Base-by-base conservation (phyloP, 2,888 invertebrate genomes). In the Eupelmus urozonus region DNA sequence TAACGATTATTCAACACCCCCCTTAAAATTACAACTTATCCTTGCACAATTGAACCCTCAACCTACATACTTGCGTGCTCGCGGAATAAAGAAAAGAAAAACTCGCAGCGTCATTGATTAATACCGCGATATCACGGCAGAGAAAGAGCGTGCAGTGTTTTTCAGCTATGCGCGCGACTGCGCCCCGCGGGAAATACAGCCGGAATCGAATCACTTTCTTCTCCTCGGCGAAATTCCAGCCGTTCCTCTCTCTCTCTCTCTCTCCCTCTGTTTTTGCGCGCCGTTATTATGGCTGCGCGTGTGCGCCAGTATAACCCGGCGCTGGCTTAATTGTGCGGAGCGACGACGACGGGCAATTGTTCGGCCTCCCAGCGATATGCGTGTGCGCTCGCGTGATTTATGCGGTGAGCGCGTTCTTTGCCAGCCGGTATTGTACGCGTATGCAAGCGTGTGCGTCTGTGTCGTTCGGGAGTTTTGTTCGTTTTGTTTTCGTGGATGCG, bases 201-300 rank as follows among this genome's bases (percentile, higher is more conserved):
- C 16, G 18, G 51, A 27, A 71, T 71, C 71, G n/a, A 71, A 71
- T 62, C 62, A 62, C 51, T 71, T 71, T 71, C 51, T 34, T 53
- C 55, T 27, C n/a, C n/a, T n/a, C n/a, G 18, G 4, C 18, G 27
- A 65, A 53, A 18, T 69, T 45, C 45, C 34, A 7, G 49, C 9
- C 51, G n/a, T 27, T 25, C 40, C 70, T 20, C 16, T 45, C 45
- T 45, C 16, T 45, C 16, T 45, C 13, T 45, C 45, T 45, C 45
- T 45, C 16, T 45, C 7, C 45, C 13, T 45, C n/a, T 45, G 23
- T 9, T 16, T 55, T 55, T 70, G 57, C 20, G 40, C 23, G n/a
- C 45, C 45, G 13, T 45, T 45, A 13, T 7, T 16, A 45, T 2
- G 45, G 13, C 7, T n/a, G 49, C 42, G 55, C 55, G 18, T 9